Base-by-base conservation (phyloP, 2,888 invertebrate genomes). In the Cecidostiba fungosa region DNA sequence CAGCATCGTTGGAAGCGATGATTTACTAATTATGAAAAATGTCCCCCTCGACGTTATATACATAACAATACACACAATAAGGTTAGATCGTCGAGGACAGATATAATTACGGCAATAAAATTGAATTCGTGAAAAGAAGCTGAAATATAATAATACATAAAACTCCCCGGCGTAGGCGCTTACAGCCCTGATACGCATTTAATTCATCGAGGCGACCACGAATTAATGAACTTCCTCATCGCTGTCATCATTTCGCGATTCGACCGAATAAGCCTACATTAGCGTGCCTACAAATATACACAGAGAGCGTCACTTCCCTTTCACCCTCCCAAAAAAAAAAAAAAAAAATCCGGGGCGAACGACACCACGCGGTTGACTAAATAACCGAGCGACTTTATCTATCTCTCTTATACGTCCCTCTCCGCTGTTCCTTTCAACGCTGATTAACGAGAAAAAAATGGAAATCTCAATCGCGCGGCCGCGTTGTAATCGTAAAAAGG, bases 371-470 rank as follows among this genome's bases (percentile, higher is more conserved):
- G 66, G 3, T 14, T 3, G 29, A 12, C 26, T 29, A 66, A 26
- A 66, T 66, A 29, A 29, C 66, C 66, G 29, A 66, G 3, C 26
- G 66, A 59, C 73, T 4, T 43, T 36, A 19, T 43, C 50, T 50
- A 12, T 50, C 50, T 50, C 50, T 50, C 50, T 50, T 16, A 32
- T 32, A 32, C 32, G 32, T 16, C 73, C 6, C 47, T 36, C 39
- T 73, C 72, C 8, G 39, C 26, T 36, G 43, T 73, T 23, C 50
- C 80, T 50, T 39, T 39, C 62, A 76, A 32, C 76, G 59, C 79
- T 86, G 85, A 86, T 77, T 83, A 86, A 83, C 82, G 85, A 79
- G 16, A 36, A 86, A 83, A 83, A 86, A 86, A 86, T 86, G 85
- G 82, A 83, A 86, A 86, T 86, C 70, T 62, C 50, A 76, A 77